Percentiles rank a stretch among this genome's conserved stretches.
phyloP scores from a whole-genome alignment of 2,113 vertebrate species.

The Muntiacus reevesi region DNA sequence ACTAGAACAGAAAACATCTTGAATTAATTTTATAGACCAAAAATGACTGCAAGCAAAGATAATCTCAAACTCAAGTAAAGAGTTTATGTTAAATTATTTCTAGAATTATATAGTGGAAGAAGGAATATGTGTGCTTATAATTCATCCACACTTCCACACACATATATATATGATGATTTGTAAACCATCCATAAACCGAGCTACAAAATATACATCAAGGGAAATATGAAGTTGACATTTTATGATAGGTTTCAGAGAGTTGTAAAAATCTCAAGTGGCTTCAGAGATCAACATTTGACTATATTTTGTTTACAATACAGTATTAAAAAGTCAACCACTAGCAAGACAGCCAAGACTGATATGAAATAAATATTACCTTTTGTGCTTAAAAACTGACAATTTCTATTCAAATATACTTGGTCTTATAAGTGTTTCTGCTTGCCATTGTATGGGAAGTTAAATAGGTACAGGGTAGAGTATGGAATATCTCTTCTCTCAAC shows the following conservation, averaged over 20 bases:
- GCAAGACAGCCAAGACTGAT: background rate
- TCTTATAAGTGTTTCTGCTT: background rate
- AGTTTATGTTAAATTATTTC: conserved; percentile 28
- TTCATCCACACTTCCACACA: background rate
- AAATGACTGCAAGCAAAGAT: background rate
- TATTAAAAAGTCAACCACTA: conserved; percentile 24
- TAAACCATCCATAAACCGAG: conserved; percentile 21
- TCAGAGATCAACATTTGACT: conserved; percentile 49
- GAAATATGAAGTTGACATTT: conserved; percentile 46
- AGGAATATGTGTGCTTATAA: conserved; percentile 22
- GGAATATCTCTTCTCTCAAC: background rate
- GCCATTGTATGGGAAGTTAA: background rate
- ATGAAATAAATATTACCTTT: background rate
- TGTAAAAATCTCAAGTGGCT: conserved; percentile 42
- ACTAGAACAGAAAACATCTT: conserved; percentile 30
- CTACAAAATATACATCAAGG: conserved; percentile 43
- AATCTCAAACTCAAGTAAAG: conserved; percentile 21
- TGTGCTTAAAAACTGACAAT: background rate
- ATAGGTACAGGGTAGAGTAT: background rate
- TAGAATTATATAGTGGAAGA: conserved; percentile 20
- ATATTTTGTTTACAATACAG: conserved; percentile 25
- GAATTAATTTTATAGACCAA: conserved; percentile 55
- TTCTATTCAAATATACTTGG: conserved; percentile 1
- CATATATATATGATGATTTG: conserved; percentile 39
- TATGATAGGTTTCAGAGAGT: conserved; percentile 48